These are phyloP conservation scores for Neuroscelio doddi DNA, from an alignment of 2,888 invertebrate genomes.

Conservation along the genomic window DNA sequence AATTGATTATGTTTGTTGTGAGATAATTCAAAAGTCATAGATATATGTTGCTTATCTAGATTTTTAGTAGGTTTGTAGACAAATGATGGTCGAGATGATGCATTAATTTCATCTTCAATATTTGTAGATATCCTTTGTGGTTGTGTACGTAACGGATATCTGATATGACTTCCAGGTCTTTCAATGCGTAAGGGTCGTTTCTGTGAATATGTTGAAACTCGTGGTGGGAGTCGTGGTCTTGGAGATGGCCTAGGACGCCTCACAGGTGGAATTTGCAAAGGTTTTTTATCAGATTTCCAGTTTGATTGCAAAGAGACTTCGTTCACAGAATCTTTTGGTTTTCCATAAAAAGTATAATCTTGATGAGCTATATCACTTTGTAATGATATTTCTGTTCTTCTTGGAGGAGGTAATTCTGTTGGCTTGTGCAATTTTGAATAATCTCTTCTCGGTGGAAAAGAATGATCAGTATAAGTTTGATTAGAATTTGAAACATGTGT, in stretches of 20 bases:
- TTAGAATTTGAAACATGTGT: slow-evolving; percentile 32
- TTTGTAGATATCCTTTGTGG: slow-evolving; percentile 37
- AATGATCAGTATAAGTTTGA: slow-evolving; percentile 38
- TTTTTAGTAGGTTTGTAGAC: slow-evolving; percentile 22
- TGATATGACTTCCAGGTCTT: slow-evolving; percentile 50
- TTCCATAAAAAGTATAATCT: slow-evolving; percentile 46
- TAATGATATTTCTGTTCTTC: slow-evolving; percentile 61
- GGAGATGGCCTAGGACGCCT: slow-evolving; percentile 58
- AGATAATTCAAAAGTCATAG: slow-evolving; percentile 16
- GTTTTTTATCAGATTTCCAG: slow-evolving; percentile 65
- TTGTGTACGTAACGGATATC: slow-evolving; percentile 45
- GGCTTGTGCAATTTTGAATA: slow-evolving; percentile 55
- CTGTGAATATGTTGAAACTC: slow-evolving; percentile 48
- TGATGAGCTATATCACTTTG: slow-evolving; percentile 57
- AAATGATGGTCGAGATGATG: slow-evolving; percentile 30
- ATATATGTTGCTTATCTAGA: slow-evolving; percentile 26
- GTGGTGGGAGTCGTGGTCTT: slow-evolving; percentile 54
- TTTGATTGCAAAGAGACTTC: slow-evolving; percentile 53
- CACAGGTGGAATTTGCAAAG: slow-evolving; percentile 51
- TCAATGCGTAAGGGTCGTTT: slow-evolving; percentile 57
- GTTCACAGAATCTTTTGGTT: slow-evolving; percentile 54
- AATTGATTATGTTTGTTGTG: slow-evolving; percentile 18
- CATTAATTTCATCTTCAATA: slow-evolving; percentile 24
- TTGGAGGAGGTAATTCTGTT: slow-evolving; percentile 59
- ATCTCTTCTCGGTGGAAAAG: slow-evolving; percentile 58